Base-by-base conservation (phyloP, 2,797 vertebrate species). In the Cirrhinus molitorella region DNA sequence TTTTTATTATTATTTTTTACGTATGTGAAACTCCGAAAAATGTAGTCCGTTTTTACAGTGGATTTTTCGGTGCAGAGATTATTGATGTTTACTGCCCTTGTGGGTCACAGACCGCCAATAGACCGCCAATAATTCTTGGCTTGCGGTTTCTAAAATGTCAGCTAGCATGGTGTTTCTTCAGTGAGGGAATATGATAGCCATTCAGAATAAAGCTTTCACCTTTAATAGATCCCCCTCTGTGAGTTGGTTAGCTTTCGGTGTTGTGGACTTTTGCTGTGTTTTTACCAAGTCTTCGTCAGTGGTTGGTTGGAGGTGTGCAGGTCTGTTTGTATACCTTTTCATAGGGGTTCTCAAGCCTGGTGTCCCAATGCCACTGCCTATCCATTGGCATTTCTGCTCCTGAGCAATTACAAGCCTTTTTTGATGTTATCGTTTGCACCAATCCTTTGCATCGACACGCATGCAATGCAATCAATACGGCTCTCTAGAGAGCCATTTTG, bases 151-250 rank as follows among this genome's bases (percentile, higher is more conserved):
- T 21, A 37, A 49, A 83, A 67, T n/a, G 25, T 61, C 55, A 55
- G n/a, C 43, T 40, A n/a, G 43, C 6, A 51, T 67, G 45, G 5
- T 43, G 9, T 49, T 55, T 75, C 17, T 57, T 31, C 49, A 31
- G 9, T 55, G 28, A 53, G 45, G 3, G n/a, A 55, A 49, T 37
- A 78, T 77, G 57, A 79, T 81, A 70, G 51, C 34, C 74, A 86
- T 91, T 91, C 78, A 88, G 92, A 94, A 95, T 95, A 90, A 95
- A 95, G 95, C 93, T 95, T 95, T 94, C 94, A 94, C 94, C 93
- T 94, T 90, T 83, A 80, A 87, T 89, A 89, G 85, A 94, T 90
- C 88, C 92, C 91, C 93, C 91, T 91, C 90, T 92, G 93, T 95
- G 93, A 94, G 89, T 92, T 94, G 93, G 92, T 94, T 94, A 95